A percentile compares a stretch with the other conserved stretches of the same genome.
Conservation (phyloP, 2,113 vertebrate genomes). For the Psilopsiagon aymara region DNA sequence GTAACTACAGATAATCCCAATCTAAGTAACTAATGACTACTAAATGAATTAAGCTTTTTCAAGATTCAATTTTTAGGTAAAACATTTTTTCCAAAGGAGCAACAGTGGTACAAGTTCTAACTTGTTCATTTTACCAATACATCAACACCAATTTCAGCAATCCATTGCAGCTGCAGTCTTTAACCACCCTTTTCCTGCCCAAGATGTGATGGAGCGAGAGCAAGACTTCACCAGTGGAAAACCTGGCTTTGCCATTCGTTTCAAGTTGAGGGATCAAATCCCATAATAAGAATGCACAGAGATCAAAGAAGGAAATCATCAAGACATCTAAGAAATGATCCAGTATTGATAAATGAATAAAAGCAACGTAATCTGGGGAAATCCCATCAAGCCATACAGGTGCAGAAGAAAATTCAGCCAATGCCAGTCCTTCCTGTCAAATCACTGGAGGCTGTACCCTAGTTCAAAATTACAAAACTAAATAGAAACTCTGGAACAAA, state of each 20-base stretch:
- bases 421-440: neutral
- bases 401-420: neutral
- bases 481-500: neutral
- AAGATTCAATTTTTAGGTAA: neutral
- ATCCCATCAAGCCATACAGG: neutral
- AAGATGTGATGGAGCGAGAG: neutral
- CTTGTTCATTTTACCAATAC: neutral
- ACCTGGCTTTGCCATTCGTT: neutral
- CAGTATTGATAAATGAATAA: neutral
- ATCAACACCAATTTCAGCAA: neutral
- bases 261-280: neutral
- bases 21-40: neutral
- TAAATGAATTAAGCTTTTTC: neutral
- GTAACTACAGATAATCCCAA: neutral
- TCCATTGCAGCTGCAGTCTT: neutral
- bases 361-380: neutral
- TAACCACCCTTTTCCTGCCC: neutral
- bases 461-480: neutral
- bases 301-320: neutral
- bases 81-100: neutral
- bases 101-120: neutral
- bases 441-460: neutral
- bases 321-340: neutral
- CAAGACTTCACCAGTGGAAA: neutral
- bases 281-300: rapidly evolving